Conservation (phyloP, 2,113 vertebrate species). For the Dromaius novaehollandiae region DNA sequence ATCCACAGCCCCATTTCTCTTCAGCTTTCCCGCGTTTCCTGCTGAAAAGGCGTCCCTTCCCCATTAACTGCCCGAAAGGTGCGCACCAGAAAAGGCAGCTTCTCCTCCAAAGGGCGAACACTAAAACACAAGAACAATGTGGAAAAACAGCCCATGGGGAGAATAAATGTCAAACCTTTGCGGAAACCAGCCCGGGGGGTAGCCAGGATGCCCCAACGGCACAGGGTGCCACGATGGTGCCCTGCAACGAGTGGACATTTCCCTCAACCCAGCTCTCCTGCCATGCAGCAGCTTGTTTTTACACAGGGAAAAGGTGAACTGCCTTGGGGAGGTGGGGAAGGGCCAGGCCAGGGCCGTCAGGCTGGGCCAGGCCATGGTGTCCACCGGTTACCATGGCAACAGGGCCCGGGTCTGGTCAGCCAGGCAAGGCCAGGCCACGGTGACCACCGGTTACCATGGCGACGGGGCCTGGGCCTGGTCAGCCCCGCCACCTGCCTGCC, state of each 20-base stretch:
- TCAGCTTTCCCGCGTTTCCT: not conserved
- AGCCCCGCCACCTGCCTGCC: too few species aligned
- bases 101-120: not conserved
- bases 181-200: not conserved
- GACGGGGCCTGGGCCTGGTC: too few species aligned
- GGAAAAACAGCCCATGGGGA: not conserved
- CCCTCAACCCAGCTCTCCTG: not conserved
- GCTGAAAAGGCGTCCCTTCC: not conserved
- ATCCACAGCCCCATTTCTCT: not conserved
- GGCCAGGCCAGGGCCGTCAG: not conserved
- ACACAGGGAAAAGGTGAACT: not conserved
- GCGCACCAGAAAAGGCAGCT: not conserved
- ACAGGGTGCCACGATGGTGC: too few species aligned
- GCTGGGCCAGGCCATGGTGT: not conserved
- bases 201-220: too few species aligned
- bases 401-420: too few species aligned
- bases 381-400: fast-evolving
- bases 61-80: fast-evolving
- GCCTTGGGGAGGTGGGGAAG: not conserved
- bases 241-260: not conserved
- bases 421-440: too few species aligned
- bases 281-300: not conserved
- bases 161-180: fast-evolving
- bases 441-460: too few species aligned
- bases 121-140: not conserved